Conservation (phyloP, 2,888 invertebrate species). For the Celastrina argiolus region DNA sequence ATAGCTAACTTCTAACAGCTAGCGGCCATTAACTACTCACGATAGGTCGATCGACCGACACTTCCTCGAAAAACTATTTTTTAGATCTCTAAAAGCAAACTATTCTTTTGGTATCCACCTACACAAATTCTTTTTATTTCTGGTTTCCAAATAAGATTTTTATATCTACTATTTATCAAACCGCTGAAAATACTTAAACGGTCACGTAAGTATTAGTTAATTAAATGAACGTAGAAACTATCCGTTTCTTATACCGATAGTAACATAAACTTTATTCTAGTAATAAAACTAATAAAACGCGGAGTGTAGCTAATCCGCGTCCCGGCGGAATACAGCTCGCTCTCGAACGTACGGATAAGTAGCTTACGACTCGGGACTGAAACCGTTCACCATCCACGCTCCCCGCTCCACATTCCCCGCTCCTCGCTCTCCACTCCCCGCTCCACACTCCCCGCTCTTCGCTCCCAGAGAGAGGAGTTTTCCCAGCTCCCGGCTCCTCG, state of each 20-base stretch:
- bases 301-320: neutral
- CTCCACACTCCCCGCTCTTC: neutral
- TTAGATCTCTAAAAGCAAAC: too few relatives aligned
- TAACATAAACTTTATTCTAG: neutral
- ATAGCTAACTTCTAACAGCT: too few relatives aligned
- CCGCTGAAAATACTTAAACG: neutral
- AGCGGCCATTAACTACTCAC: too few relatives aligned
- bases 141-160: neutral
- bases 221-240: neutral
- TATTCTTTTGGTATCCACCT: too few relatives aligned
- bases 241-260: neutral
- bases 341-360: neutral
- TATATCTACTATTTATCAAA: too few relatives aligned
- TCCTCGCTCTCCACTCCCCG: neutral
- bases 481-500: neutral
- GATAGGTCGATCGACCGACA: too few relatives aligned
- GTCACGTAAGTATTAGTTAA: neutral
- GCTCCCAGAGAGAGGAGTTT: too few relatives aligned
- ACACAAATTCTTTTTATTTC: too few relatives aligned
- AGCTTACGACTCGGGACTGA: neutral
- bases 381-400: neutral
- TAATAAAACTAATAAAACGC: slow-evolving; percentile 1
- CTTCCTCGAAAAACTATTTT: too few relatives aligned
- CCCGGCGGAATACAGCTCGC: neutral
- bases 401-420: neutral